Evolutionary conservation across 1,140 invertebrate species (phyloP).

Genomic region (Trichogramma pretiosum): DNA sequence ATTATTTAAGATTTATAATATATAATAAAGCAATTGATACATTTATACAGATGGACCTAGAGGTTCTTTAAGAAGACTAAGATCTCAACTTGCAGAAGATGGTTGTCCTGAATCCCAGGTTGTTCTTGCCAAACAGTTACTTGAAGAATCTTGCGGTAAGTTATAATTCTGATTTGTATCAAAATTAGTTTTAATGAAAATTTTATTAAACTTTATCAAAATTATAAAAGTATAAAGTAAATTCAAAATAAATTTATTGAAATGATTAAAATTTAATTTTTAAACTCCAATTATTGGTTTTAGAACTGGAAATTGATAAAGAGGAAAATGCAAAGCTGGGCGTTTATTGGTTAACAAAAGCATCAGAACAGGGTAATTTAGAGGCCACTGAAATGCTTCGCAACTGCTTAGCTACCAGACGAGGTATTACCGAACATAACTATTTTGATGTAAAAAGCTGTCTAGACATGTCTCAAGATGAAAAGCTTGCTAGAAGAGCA

Average conservation of each 20-base stretch:
- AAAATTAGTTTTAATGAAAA: too few species aligned
- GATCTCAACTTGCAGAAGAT: conserved; percentile 67
- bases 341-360: conserved; percentile 80
- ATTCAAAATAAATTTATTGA: not conserved
- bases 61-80: conserved; percentile 55
- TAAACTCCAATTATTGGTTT: conserved; percentile 25
- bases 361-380: conserved; percentile 79
- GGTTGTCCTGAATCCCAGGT: conserved; percentile 75
- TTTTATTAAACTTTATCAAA: too few species aligned
- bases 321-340: conserved; percentile 60
- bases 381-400: conserved; percentile 73
- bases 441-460: conserved; percentile 75
- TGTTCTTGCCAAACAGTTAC: conserved; percentile 63
- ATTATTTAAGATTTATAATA: too few species aligned
- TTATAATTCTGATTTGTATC: not conserved
- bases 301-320: conserved; percentile 49
- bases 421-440: conserved; percentile 72
- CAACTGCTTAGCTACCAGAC: conserved; percentile 67
- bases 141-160: conserved; percentile 62
- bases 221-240: not conserved
- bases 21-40: not conserved
- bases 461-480: conserved; percentile 70
- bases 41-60: conserved; percentile 52
- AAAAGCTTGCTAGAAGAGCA: conserved; percentile 76
- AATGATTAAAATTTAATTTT: conserved; percentile 14